A percentile compares a stretch with the other conserved stretches of the same genome.
These are phyloP conservation scores for Valencia hispanica DNA, from an alignment of 2,797 vertebrate species.

Conservation along the genomic window DNA sequence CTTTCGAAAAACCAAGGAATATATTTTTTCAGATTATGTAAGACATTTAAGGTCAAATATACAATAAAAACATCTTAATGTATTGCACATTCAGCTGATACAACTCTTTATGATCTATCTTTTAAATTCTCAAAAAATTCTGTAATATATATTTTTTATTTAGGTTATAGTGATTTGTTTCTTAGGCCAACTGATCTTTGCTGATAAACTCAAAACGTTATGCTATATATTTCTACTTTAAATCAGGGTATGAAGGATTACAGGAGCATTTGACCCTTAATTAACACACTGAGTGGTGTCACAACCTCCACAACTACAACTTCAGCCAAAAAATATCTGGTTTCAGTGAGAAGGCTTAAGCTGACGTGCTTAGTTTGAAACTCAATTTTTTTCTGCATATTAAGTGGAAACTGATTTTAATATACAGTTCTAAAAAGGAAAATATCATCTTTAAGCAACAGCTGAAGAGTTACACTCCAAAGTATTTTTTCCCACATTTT, in stretches of 20 bases:
- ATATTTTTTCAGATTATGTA: background rate
- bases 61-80: background rate
- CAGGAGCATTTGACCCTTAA: constrained; percentile 36
- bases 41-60: background rate
- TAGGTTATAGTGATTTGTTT: background rate
- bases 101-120: background rate
- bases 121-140: background rate
- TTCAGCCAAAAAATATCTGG: constrained; percentile 44
- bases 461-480: background rate
- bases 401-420: constrained; percentile 14
- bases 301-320: constrained; percentile 32
- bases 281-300: constrained; percentile 53
- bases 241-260: constrained; percentile 55
- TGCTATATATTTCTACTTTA: constrained; percentile 29
- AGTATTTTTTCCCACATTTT: background rate
- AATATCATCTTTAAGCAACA: background rate
- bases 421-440: background rate
- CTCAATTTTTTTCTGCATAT: constrained; percentile 4
- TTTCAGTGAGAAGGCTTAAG: constrained; percentile 52
- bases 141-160: background rate
- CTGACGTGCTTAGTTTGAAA: constrained; percentile 36
- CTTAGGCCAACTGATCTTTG: background rate
- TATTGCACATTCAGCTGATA: background rate
- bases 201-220: constrained; percentile 7
- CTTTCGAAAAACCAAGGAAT: background rate